Conservation (phyloP, 2,797 vertebrate species). For the Eremophila alpestris region DNA sequence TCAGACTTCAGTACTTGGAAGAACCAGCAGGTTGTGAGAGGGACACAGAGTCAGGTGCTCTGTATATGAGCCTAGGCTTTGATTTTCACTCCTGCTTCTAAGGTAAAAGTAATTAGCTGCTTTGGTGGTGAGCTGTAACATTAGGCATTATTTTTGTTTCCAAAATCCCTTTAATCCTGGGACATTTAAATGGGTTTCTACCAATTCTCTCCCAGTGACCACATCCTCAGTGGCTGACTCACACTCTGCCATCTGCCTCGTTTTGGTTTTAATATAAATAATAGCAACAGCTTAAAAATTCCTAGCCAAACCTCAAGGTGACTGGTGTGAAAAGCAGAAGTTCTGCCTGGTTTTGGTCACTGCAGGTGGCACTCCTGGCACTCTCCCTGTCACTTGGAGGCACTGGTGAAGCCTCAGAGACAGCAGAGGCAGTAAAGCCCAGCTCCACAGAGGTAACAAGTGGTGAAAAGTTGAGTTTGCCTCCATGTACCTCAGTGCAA, state of each 20-base stretch:
- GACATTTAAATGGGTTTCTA: neutral
- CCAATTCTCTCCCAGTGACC: neutral
- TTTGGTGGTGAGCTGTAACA: neutral
- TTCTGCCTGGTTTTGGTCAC: neutral
- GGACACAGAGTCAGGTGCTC: neutral
- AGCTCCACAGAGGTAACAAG: neutral
- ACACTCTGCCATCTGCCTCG: neutral
- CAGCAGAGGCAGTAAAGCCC: neutral
- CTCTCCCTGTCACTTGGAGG: neutral
- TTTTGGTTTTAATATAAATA: neutral
- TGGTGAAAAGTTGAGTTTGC: neutral
- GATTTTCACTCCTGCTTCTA: neutral
- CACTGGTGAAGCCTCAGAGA: neutral
- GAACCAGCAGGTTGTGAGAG: neutral
- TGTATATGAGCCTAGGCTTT: neutral
- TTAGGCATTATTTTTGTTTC: neutral
- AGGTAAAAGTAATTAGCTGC: neutral
- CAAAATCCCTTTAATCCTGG: neutral
- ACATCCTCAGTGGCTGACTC: slow-evolving; percentile 19
- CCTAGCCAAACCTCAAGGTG: neutral
- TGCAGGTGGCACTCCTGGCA: neutral
- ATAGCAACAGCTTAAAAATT: neutral
- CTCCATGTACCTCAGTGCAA: neutral
- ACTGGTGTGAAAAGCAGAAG: neutral
- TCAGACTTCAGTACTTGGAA: neutral